phyloP scores from a whole-genome alignment of 2,888 invertebrate genomes.

The Dascillus cervinus region DNA sequence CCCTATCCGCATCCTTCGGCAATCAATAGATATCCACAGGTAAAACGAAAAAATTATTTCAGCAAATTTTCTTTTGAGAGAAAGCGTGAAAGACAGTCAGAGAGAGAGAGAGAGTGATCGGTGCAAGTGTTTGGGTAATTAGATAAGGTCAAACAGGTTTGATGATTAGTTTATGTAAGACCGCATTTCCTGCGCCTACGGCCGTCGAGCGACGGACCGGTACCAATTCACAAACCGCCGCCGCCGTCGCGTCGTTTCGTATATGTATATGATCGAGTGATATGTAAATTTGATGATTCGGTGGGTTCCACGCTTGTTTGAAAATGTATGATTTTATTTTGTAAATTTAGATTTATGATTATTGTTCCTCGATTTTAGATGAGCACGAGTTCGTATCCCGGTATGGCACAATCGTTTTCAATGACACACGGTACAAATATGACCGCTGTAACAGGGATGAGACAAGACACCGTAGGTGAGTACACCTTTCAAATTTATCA shows the following conservation, averaged over 20 bases:
- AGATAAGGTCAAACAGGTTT: conserved; percentile 42
- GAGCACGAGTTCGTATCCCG: conserved; percentile 86
- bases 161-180: conserved; percentile 41
- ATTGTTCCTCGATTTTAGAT: conserved; percentile 57
- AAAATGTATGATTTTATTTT: conserved; percentile 2
- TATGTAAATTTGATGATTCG: conserved; percentile 13
- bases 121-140: conserved; percentile 40
- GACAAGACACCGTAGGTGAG: conserved; percentile 79
- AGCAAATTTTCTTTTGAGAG: too few relatives aligned
- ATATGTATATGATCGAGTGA: conserved; percentile 22
- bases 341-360: not conserved
- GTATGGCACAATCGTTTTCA: conserved; percentile 91
- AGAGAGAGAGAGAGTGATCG: conserved; percentile 19
- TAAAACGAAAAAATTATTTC: too few relatives aligned
- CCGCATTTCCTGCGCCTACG: conserved; percentile 33
- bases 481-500: conserved; percentile 21
- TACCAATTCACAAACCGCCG: conserved; percentile 8
- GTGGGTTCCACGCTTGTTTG: conserved; percentile 12
- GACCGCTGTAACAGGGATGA: conserved; percentile 81
- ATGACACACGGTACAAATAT: conserved; percentile 91
- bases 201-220: conserved; percentile 21
- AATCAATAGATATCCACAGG: conserved; percentile 92
- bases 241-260: conserved; percentile 21
- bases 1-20: conserved; percentile 92
- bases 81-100: not conserved